Conservation (phyloP, 53 echinoderm and acorn worm genomes). For the Crossaster papposus region DNA sequence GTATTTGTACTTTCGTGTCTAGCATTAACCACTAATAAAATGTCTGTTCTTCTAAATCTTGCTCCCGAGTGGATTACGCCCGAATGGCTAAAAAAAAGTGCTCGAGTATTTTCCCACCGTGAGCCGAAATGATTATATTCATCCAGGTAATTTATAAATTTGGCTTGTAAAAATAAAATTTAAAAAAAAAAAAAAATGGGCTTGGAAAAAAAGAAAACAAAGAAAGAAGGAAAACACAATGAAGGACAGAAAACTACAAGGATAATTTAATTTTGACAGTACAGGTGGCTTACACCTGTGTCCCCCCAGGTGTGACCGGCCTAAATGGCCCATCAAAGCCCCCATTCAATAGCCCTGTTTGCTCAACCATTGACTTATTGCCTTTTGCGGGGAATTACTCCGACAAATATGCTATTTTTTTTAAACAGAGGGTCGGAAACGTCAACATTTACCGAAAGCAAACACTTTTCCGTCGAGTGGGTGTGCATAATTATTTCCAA, state of each 20-base stretch:
- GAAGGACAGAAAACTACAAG: not conserved
- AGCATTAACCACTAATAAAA: no score
- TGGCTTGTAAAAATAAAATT: not conserved
- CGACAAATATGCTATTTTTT: slow-evolving; percentile 40
- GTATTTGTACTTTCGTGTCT: no score
- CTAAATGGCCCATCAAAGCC: slow-evolving; percentile 9
- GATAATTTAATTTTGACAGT: not conserved
- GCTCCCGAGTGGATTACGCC: no score
- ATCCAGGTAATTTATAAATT: not conserved
- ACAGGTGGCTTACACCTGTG: slow-evolving; percentile 38
- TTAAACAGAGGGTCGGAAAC: not conserved
- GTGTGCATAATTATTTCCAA: not conserved
- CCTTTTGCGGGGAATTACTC: slow-evolving; percentile 1
- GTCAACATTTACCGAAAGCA: not conserved
- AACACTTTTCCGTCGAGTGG: not conserved
- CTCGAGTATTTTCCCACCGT: not conserved
- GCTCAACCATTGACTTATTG: slow-evolving; percentile 15
- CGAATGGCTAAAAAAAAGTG: not conserved
- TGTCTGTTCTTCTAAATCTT: no score
- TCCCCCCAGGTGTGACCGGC: slow-evolving; percentile 35
- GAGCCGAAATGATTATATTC: slow-evolving; percentile 1
- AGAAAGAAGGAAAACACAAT: not conserved
- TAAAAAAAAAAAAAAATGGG: not conserved
- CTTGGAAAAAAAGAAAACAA: not conserved
- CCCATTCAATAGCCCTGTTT: not conserved